Percentiles rank a stretch among this genome's conserved stretches.
phyloP scores from a whole-genome alignment of 2,888 invertebrate species.

The Linyphia triangularis region DNA sequence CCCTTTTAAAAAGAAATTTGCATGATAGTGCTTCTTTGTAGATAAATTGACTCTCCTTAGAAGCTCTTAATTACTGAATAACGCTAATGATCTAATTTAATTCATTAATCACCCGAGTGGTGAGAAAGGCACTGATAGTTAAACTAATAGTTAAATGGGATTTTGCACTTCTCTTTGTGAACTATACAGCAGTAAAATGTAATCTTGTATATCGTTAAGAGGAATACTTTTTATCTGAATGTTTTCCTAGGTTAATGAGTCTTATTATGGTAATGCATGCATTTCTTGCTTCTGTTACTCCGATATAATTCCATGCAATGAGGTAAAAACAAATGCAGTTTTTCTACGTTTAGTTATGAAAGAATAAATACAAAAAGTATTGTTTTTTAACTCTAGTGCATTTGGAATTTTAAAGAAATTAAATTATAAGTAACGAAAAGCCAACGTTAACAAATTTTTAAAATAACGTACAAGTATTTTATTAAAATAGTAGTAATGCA shows the following conservation, averaged over 20 bases:
- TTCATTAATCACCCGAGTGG: background rate
- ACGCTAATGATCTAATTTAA: background rate
- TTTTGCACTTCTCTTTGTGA: background rate
- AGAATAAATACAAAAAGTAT: no score
- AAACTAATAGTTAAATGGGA: background rate
- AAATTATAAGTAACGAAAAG: no score
- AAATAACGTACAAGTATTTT: no score
- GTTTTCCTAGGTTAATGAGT: background rate
- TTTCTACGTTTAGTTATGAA: no score
- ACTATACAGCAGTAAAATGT: background rate
- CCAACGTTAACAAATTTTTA: no score
- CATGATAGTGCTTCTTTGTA: background rate
- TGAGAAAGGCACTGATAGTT: background rate
- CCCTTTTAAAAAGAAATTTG: background rate
- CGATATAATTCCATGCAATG: no score
- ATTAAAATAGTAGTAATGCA: no score
- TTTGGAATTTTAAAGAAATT: no score
- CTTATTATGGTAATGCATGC: background rate
- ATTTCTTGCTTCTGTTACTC: no score
- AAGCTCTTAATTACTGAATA: background rate
- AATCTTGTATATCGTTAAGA: background rate
- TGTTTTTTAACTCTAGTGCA: no score
- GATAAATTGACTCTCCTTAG: background rate
- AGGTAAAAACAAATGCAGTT: no score
- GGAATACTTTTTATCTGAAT: background rate